These are phyloP conservation scores for Podiceps cristatus DNA, from an alignment of 2,113 vertebrate genomes.

Conservation along the genomic window DNA sequence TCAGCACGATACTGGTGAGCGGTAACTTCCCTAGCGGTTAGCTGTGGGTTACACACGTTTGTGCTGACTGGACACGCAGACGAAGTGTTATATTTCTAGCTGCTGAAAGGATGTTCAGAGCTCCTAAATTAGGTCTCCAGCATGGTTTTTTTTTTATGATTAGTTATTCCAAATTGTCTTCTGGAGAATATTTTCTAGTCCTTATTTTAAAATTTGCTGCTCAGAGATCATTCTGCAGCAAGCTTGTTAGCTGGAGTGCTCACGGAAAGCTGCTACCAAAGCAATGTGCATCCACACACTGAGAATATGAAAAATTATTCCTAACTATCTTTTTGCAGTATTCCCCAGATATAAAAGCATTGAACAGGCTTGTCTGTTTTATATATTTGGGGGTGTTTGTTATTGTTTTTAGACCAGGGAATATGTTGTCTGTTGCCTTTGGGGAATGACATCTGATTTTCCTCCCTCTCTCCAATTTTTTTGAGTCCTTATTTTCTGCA, in stretches of 20 bases:
- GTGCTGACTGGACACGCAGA: not conserved
- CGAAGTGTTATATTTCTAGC: not conserved
- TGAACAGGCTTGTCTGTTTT: not conserved
- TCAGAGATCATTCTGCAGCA: not conserved
- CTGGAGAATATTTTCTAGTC: not conserved
- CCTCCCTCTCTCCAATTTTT: fast-evolving
- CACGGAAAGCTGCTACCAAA: not conserved
- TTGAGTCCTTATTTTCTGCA: not conserved
- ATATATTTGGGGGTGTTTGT: not conserved
- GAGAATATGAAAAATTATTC: not conserved
- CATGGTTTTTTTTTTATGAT: not conserved
- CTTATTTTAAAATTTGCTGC: not conserved
- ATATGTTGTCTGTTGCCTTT: not conserved
- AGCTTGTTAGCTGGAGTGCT: not conserved
- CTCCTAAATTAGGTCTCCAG: conserved; percentile 1
- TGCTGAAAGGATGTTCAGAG: not conserved
- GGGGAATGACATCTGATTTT: not conserved
- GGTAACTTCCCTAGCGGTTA: fast-evolving
- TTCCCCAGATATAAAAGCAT: not conserved
- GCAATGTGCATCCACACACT: fast-evolving
- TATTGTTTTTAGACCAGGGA: not conserved
- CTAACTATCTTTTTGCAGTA: not conserved
- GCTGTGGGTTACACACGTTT: not conserved
- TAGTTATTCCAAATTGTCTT: conserved; percentile 7
- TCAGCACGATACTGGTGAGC: not conserved